Evolutionary conservation across 2,113 vertebrate genomes (phyloP), one percentile per base, ranked within the genome.

Genomic region (Asarcornis scutulata): DNA sequence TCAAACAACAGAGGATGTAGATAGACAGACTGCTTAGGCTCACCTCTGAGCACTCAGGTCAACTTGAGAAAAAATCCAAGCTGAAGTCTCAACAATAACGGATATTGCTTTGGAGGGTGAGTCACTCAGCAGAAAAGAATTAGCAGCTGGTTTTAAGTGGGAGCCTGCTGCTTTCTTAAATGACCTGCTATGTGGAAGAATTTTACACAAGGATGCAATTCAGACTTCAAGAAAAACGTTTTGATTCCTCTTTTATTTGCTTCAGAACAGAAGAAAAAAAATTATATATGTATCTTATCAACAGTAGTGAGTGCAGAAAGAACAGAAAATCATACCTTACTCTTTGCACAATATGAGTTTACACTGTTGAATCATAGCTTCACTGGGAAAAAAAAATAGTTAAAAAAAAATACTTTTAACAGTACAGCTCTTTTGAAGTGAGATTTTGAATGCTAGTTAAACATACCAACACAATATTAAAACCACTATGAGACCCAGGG

Each of bases 121-220:
- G 66, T 85, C 80, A 97, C 69, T 78, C 67, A 80, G 32, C 66
- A 91, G 42, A 97, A 95, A 94, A 94, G 68, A 97, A 86, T 97
- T 96, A 88, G 83, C 87, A 95, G 59, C 55, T 76, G 78, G 95
- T 91, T 94, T 96, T 74, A 96, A 91, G 79, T 75, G 62, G 72
- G 40, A 74, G 31, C 83, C 78, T 95, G 74, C 74, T 96, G 53
- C 77, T 96, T 95, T 86, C 50, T 92, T 95, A 96, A 96, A 96
- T 85, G 62, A 79, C 48, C 72, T 91, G 55, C 68, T 52, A 11
- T 40, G 69, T 31, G 36, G 90, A 92, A 93, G 48, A 60, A 50
- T 91, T 94, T 94, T 90, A 72, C 62, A 58, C 26, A 60, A 86
- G 16, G 27, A 34, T 53, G 32, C 38, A 72, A 86, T 60, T 16